phyloP scores from a whole-genome alignment of 2,113 vertebrate genomes.

The Colinus virginianus region DNA sequence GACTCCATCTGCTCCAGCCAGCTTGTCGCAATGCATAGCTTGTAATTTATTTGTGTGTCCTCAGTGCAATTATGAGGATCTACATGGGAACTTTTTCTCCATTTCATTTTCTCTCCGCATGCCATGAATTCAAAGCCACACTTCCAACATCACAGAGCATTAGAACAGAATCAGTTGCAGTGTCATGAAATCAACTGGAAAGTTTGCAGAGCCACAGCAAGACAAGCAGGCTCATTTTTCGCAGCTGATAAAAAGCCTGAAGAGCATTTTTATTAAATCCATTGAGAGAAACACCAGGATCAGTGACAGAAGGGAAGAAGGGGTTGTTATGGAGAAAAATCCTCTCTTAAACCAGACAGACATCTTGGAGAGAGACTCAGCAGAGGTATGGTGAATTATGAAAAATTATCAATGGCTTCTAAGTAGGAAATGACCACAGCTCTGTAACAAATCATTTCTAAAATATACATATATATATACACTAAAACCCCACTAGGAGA shows the following conservation, averaged over 20 bases:
- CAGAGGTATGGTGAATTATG: neutral
- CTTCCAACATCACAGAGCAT: neutral
- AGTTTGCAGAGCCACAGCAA: neutral
- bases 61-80: neutral
- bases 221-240: constrained; percentile 19
- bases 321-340: constrained; percentile 53
- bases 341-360: neutral
- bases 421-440: neutral
- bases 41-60: neutral
- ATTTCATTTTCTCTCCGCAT: neutral
- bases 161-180: neutral
- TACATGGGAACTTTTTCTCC: neutral
- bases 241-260: constrained; percentile 49
- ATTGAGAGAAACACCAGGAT: constrained; percentile 45
- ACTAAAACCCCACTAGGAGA: neutral
- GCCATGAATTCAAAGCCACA: neutral
- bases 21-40: neutral
- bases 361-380: neutral
- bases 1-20: constrained; percentile 54
- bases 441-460: neutral
- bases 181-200: neutral
- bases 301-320: neutral
- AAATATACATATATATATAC: neutral
- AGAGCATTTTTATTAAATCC: constrained; percentile 46
- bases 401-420: constrained; percentile 23